Evolutionary conservation across 2,888 invertebrate species (phyloP), one percentile per base, ranked within the genome.

Genomic region (Spisula solida): DNA sequence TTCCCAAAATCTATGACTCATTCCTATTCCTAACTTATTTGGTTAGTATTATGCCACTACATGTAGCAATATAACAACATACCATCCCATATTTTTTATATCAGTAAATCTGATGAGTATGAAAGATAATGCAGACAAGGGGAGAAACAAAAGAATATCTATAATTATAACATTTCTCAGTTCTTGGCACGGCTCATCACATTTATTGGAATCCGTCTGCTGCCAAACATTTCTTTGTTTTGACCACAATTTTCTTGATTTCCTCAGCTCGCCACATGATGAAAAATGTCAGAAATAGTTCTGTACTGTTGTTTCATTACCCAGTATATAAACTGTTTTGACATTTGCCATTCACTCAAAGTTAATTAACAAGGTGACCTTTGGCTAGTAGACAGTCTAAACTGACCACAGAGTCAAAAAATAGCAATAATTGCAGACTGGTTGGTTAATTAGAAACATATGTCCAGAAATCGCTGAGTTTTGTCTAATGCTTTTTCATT

Each of bases 111-210:
- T 8, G 60, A 66, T 66, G 25, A 66, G 60, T 25, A 66, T 66
- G n/a, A 66, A 41, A 66, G 60, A 66, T 66, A 25, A 66, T 66
- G 60, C 25, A 66, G 60, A 66, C 25, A 66, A 66, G 25, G 25
- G n/a, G 60, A 25, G 60, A 66, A 66, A 66, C 60, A 66, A 66
- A 66, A 66, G n/a, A 66, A 1, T n/a, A 25, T 66, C 60, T 66
- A 25, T 66, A 66, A 66, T 66, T 66, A 66, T 66, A 66, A 66
- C n/a, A 66, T 66, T 66, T 66, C 25, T 25, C 25, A 66, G n/a
- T 2, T 66, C 60, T 66, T 66, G 60, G 60, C 60, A 66, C 20
- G 6, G 25, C n/a, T 66, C 60, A 66, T 25, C 25, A 66, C 60
- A 66, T n/a, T 66, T 66, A 66, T 12, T 66, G 60, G 60, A 66